Evolutionary conservation across 1,140 invertebrate species (phyloP).

Genomic region (Lepidurus couesii): DNA sequence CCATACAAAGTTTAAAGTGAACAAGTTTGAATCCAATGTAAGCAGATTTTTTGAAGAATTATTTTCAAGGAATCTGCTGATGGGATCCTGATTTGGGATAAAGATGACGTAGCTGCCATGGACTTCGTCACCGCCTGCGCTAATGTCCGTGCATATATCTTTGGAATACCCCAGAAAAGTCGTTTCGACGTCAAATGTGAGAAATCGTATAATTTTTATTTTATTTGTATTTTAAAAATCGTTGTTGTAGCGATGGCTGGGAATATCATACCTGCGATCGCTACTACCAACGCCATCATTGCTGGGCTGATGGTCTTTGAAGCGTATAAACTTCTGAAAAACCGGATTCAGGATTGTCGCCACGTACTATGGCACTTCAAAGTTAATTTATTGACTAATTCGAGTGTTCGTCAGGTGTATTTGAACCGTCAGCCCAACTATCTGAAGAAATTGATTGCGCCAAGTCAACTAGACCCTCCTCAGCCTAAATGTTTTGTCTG

Average conservation of each 20-base stretch:
- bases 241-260: constrained; percentile 84
- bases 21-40: constrained; percentile 26
- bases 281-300: constrained; percentile 95
- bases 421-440: constrained; percentile 50
- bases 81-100: constrained; percentile 89
- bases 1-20: constrained; percentile 55
- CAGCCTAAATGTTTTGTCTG: constrained; percentile 61
- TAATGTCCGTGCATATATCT: constrained; percentile 88
- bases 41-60: constrained; percentile 50
- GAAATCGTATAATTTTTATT: constrained; percentile 40
- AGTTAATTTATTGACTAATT: background rate
- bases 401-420: constrained; percentile 46
- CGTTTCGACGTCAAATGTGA: constrained; percentile 94
- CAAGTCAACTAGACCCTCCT: constrained; percentile 50
- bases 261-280: constrained; percentile 79
- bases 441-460: constrained; percentile 50
- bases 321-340: constrained; percentile 71
- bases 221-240: constrained; percentile 3
- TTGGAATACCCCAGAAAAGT: constrained; percentile 79
- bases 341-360: constrained; percentile 62
- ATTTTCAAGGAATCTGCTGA: constrained; percentile 43
- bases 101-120: constrained; percentile 90
- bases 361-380: constrained; percentile 51
- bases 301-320: constrained; percentile 89
- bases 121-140: constrained; percentile 94